These are phyloP conservation scores for Petroica traversi DNA, from an alignment of 2,113 vertebrate species.

Conservation along the genomic window DNA sequence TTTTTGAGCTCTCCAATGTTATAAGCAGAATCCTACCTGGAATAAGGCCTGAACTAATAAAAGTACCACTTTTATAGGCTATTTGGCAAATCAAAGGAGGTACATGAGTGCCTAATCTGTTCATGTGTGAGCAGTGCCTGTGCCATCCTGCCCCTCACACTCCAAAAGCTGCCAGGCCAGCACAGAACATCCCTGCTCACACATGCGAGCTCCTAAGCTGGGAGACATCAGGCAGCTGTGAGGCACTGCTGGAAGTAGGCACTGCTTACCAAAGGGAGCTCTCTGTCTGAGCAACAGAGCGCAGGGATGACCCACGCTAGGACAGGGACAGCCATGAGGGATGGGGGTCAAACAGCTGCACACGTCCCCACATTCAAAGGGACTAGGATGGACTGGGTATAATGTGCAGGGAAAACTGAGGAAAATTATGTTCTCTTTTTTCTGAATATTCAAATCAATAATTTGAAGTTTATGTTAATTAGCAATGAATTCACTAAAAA, in stretches of 20 bases:
- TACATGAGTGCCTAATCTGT: background rate
- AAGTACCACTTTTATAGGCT: slow-evolving; percentile 72
- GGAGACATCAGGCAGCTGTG: background rate
- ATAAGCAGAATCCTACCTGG: background rate
- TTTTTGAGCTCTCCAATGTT: background rate
- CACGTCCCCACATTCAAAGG: background rate
- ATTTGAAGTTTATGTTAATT: background rate
- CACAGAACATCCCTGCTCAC: background rate
- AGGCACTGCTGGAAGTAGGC: background rate
- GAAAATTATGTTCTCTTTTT: background rate
- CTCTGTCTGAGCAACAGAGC: background rate
- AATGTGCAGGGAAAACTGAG: accelerated
- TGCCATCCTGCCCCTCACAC: background rate
- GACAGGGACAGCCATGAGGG: background rate
- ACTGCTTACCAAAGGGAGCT: background rate
- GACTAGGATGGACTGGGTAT: background rate
- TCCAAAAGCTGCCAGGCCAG: background rate
- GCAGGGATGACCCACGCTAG: accelerated
- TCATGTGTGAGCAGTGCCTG: background rate
- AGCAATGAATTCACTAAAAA: background rate
- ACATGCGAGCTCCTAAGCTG: background rate
- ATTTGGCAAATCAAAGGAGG: slow-evolving; percentile 74
- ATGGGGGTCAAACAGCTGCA: background rate
- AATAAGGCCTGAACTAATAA: slow-evolving; percentile 67
- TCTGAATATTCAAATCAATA: background rate